Conservation (phyloP, 2,888 invertebrate genomes). For the Cenopis cana region DNA sequence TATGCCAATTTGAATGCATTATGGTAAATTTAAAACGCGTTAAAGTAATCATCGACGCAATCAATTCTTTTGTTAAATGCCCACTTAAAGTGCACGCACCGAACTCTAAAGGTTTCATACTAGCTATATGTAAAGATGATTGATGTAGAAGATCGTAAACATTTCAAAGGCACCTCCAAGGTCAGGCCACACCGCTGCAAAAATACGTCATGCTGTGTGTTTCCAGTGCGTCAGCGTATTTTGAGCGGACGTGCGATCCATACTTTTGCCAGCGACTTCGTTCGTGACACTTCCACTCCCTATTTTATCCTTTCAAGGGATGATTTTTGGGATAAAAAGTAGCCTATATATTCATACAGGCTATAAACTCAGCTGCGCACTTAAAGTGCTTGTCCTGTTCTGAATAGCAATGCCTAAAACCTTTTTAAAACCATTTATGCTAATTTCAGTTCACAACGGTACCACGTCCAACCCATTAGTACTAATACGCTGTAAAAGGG, state of each 20-base stretch:
- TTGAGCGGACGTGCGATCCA: no score
- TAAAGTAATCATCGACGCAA: conserved; percentile 32
- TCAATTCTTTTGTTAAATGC: conserved; percentile 32
- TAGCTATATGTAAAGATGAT: neutral
- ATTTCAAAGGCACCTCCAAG: no score
- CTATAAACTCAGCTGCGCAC: no score
- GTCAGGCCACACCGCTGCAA: no score
- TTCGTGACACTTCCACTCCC: no score
- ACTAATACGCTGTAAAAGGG: conserved; percentile 7
- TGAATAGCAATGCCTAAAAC: conserved; percentile 19
- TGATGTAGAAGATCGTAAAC: no score
- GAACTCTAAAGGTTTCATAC: neutral
- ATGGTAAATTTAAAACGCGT: conserved; percentile 34
- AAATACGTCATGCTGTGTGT: no score
- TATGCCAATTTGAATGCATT: conserved; percentile 34
- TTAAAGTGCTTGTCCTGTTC: no score
- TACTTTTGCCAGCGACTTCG: no score
- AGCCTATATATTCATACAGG: no score
- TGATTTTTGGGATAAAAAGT: no score
- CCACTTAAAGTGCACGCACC: conserved; percentile 24
- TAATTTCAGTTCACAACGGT: conserved; percentile 15
- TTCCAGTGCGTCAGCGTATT: no score
- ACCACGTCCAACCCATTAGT: conserved; percentile 25
- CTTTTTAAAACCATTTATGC: conserved; percentile 15
- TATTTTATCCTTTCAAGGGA: neutral